Base-by-base conservation (phyloP, 1,140 invertebrate genomes). In the Diorhabda sublineata region DNA sequence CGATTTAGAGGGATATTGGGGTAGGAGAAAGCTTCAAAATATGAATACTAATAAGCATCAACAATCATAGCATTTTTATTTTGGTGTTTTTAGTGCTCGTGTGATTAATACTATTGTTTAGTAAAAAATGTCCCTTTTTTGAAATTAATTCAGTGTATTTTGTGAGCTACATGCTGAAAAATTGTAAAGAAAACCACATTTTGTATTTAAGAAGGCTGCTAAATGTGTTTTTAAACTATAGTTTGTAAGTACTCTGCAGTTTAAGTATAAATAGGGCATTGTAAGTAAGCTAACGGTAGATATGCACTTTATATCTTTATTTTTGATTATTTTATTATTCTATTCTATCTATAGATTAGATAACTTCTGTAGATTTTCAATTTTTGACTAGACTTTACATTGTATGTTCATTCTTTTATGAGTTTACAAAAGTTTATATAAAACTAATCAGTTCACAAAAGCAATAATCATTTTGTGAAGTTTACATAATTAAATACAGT, bases 1-100 rank as follows among this genome's bases (percentile, higher is more conserved):
- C 75, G 85, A 88, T 80, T 77, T 88, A 64, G 86, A 88, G 75
- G 82, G 84, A 42, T 87, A 83, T 79, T 87, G 86, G 85, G 86
- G 85, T 65, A 82, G 86, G 69, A 81, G 85, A 69, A 77, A 86
- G 68, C 84, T 85, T 66, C 84, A 87, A 70, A 86, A 74, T 58
- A 61, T 70, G 60, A 69, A 74, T 62, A 65, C 43, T 7, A 58
- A 64, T 52, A 67, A 73, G 66, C 71, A 73, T 43, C 70, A 69
- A 26, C 69, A 72, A 8, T 74, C 69, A 75, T 74, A 74, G 72
- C 72, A 74, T 67, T 67, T 64, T 67, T 64, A 66, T 57, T 44
- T 62, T 62, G 8, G 45, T 62, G 43, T 44, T 62, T 60, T 42
- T 62, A 44, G 43, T 42, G 8, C 11, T 9, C n/a, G 61, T 62